These are phyloP conservation scores for Drosophila sproati DNA, from an alignment of 1,140 invertebrate genomes.

Conservation along the genomic window DNA sequence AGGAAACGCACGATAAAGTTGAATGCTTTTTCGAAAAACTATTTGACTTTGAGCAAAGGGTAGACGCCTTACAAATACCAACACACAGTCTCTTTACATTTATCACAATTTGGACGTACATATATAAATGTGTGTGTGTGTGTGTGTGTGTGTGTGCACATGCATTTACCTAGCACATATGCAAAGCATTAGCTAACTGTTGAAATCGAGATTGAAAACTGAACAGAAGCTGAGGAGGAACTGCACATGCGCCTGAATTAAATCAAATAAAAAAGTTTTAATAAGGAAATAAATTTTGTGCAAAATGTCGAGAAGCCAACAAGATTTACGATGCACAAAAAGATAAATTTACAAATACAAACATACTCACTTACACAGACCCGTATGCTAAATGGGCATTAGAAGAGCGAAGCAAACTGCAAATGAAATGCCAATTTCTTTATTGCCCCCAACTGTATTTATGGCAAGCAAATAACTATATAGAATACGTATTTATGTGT, in stretches of 20 bases:
- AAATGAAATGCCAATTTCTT: conserved; percentile 80
- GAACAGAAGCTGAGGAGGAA: not conserved
- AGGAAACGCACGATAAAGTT: conserved; percentile 82
- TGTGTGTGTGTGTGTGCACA: conserved; percentile 19
- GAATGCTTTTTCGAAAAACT: conserved; percentile 79
- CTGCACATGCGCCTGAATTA: conserved; percentile 57
- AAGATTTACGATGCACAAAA: conserved; percentile 78
- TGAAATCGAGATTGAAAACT: conserved; percentile 17
- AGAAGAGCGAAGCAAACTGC: conserved; percentile 50
- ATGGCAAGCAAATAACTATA: conserved; percentile 73
- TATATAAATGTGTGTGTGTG: conserved; percentile 1
- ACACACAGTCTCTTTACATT: conserved; percentile 62
- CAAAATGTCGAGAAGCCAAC: conserved; percentile 74
- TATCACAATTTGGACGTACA: conserved; percentile 54
- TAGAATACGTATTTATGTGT: not conserved
- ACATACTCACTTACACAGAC: conserved; percentile 29
- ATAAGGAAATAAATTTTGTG: conserved; percentile 78
- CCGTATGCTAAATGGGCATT: conserved; percentile 62
- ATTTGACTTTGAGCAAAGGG: conserved; percentile 69
- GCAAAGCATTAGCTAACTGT: conserved; percentile 10
- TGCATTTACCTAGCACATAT: conserved; percentile 41
- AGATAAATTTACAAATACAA: conserved; percentile 70
- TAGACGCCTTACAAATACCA: conserved; percentile 40
- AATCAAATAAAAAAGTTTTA: conserved; percentile 76
- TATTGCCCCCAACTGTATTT: conserved; percentile 66